Conservation (phyloP, 2,113 vertebrate genomes). For the Leptocoma aspasia region DNA sequence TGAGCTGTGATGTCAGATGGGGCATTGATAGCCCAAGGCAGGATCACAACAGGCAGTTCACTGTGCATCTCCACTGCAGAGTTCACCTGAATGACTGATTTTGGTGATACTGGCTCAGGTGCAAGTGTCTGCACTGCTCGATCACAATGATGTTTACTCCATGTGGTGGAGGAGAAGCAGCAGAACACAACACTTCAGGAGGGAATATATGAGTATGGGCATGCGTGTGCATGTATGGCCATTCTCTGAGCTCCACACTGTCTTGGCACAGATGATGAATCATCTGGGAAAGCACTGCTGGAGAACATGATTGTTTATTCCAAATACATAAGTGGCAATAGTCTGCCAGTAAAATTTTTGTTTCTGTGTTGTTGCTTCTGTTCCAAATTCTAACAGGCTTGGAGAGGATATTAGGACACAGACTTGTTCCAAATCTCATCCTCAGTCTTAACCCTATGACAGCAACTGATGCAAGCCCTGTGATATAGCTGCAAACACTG, state of each 20-base stretch:
- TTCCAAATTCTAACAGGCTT: background rate
- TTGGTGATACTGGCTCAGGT: background rate
- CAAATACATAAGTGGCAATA: background rate
- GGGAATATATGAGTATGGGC: too few relatives aligned
- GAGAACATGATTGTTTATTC: background rate
- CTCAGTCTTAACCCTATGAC: background rate
- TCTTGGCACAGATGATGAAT: background rate
- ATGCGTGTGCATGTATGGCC: accelerated
- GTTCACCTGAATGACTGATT: background rate
- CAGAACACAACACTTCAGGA: background rate
- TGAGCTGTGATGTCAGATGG: accelerated
- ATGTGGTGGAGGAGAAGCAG: background rate
- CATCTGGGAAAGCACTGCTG: background rate
- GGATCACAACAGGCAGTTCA: background rate
- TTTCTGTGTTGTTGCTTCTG: background rate
- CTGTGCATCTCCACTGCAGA: background rate
- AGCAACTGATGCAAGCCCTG: background rate
- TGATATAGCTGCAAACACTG: background rate
- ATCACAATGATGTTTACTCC: background rate
- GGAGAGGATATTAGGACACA: background rate
- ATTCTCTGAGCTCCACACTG: background rate
- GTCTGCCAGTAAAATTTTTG: background rate
- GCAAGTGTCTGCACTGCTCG: background rate
- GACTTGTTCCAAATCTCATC: background rate
- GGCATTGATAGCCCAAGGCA: background rate